phyloP scores from a whole-genome alignment of 2,888 invertebrate genomes.

The Nasonovia ribisnigri region DNA sequence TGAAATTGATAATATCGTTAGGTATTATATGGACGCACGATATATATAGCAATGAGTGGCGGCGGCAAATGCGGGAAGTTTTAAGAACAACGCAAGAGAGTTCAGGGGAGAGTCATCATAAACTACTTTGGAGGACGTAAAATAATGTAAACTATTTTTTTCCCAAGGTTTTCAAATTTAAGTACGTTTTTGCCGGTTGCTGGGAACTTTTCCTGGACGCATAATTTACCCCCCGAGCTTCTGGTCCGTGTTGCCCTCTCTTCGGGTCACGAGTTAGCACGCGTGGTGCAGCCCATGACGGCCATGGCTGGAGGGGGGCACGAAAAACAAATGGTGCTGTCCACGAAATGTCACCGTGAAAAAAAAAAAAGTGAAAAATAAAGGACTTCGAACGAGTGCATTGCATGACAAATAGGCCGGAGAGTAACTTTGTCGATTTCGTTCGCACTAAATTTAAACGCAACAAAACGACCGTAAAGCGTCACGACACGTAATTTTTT shows the following conservation, averaged over 20 bases:
- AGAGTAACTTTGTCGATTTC: constrained; percentile 59
- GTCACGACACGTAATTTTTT: constrained; percentile 52
- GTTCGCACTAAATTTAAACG: constrained; percentile 46
- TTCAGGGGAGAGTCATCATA: constrained; percentile 32
- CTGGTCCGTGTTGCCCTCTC: constrained; percentile 2
- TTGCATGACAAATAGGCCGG: constrained; percentile 50
- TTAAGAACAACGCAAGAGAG: constrained; percentile 27
- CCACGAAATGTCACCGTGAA: constrained; percentile 48
- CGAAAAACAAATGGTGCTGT: constrained; percentile 53
- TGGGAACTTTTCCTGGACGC: constrained; percentile 45
- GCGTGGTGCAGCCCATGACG: background rate
- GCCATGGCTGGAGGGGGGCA: background rate
- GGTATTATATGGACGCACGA: background rate
- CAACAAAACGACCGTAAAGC: constrained; percentile 59
- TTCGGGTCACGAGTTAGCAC: constrained; percentile 4
- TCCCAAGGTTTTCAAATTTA: constrained; percentile 29
- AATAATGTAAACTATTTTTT: constrained; percentile 57
- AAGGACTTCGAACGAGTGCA: constrained; percentile 32
- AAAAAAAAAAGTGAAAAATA: constrained; percentile 50
- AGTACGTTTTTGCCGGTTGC: constrained; percentile 15
- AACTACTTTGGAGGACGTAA: constrained; percentile 54
- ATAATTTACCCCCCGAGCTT: constrained; percentile 52
- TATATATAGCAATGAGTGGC: background rate
- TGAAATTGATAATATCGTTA: constrained; percentile 48
- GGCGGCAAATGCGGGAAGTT: constrained; percentile 13